Evolutionary conservation across 2,797 vertebrate species (phyloP).

Genomic region (Nannoperca obscura): DNA sequence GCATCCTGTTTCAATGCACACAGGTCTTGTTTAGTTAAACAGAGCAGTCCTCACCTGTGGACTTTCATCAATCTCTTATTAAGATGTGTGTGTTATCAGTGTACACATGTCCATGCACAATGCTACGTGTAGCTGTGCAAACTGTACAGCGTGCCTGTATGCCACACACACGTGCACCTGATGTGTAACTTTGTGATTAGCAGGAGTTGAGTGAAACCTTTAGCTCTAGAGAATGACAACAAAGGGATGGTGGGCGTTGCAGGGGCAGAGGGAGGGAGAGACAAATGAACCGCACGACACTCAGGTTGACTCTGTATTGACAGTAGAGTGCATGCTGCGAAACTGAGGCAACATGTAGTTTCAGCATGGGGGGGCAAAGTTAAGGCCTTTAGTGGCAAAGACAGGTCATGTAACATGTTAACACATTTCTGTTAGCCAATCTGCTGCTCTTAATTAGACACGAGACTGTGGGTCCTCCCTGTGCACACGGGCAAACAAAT

Average conservation of each 20-base stretch:
- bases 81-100: conserved; percentile 37
- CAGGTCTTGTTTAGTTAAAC: conserved; percentile 9
- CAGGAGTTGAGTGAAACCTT: conserved; percentile 71
- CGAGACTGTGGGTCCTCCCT: conserved; percentile 32
- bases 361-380: neutral
- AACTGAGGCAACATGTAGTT: conserved; percentile 54
- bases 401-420: conserved; percentile 41
- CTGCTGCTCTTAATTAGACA: conserved; percentile 67
- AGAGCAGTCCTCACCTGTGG: conserved; percentile 40
- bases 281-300: conserved; percentile 48
- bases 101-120: neutral
- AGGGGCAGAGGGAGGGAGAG: conserved; percentile 31
- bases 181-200: conserved; percentile 70
- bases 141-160: neutral
- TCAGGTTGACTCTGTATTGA: conserved; percentile 62
- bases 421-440: conserved; percentile 45
- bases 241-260: conserved; percentile 54
- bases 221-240: conserved; percentile 49
- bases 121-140: conserved; percentile 1
- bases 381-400: conserved; percentile 24
- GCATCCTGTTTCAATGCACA: conserved; percentile 10
- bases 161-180: conserved; percentile 18
- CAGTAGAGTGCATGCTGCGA: conserved; percentile 69
- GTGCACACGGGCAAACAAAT: neutral
- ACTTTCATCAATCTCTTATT: conserved; percentile 74